phyloP scores from a whole-genome alignment of 2,888 invertebrate genomes.

The Onchidella celtica region DNA sequence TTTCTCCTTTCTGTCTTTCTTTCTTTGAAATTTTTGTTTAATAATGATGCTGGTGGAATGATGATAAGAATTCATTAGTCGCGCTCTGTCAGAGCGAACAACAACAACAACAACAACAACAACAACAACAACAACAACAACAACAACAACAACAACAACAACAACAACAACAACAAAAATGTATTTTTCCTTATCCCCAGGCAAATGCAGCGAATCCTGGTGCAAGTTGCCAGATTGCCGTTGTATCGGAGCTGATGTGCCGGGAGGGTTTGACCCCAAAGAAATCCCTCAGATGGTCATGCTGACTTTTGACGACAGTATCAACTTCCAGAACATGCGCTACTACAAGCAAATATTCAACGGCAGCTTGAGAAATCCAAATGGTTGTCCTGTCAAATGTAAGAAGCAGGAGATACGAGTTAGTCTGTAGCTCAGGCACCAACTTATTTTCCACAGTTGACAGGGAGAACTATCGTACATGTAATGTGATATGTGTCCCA shows the following conservation, averaged over 20 bases:
- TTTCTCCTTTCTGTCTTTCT: too few relatives aligned
- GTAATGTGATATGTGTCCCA: too few relatives aligned
- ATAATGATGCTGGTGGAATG: too few relatives aligned
- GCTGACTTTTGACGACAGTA: constrained; percentile 69
- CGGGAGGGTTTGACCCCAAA: constrained; percentile 51
- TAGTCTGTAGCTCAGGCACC: not conserved
- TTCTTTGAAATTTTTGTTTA: too few relatives aligned
- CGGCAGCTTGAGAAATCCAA: constrained; percentile 82
- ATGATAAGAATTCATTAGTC: too few relatives aligned
- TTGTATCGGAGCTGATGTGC: constrained; percentile 57
- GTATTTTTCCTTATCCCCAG: constrained; percentile 13
- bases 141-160: too few relatives aligned
- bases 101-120: too few relatives aligned
- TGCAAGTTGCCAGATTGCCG: constrained; percentile 58
- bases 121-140: too few relatives aligned
- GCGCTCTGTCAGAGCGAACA: too few relatives aligned
- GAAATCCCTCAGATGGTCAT: constrained; percentile 65
- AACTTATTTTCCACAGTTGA: too few relatives aligned
- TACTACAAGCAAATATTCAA: constrained; percentile 58
- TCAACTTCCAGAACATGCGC: constrained; percentile 58
- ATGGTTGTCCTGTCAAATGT: constrained; percentile 87
- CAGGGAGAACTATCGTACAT: too few relatives aligned
- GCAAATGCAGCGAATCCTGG: constrained; percentile 51
- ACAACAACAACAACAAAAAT: too few relatives aligned
- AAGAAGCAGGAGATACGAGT: not conserved